These are phyloP conservation scores for Poeciliopsis retropinna DNA, from an alignment of 2,113 vertebrate species.

Conservation along the genomic window DNA sequence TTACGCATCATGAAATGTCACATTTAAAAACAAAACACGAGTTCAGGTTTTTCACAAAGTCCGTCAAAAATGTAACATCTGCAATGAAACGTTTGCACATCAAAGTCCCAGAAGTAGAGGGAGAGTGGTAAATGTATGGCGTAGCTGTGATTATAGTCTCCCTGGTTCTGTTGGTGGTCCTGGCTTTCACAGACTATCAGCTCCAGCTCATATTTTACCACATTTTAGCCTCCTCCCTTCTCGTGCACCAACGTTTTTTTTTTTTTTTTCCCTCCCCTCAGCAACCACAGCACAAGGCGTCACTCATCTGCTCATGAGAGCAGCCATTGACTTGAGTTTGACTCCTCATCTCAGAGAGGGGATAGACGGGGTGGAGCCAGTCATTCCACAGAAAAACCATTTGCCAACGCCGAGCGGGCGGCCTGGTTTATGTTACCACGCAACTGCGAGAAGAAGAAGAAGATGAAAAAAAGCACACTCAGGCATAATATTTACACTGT, in stretches of 20 bases:
- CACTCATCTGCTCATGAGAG: conserved; percentile 77
- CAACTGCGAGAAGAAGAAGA: conserved; percentile 61
- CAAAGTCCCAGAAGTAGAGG: background rate
- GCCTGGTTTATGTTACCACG: conserved; percentile 76
- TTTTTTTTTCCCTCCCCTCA: background rate
- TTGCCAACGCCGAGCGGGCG: conserved; percentile 66
- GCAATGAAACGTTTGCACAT: background rate
- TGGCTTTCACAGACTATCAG: conserved; percentile 26
- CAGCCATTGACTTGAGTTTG: conserved; percentile 72
- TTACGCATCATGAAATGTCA: background rate
- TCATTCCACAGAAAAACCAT: conserved; percentile 32
- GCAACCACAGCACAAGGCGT: conserved; percentile 66
- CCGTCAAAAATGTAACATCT: background rate
- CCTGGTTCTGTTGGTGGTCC: conserved; percentile 62
- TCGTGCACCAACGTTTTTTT: conserved; percentile 2
- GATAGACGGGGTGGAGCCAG: conserved; percentile 66
- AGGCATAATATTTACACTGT: conserved; percentile 83
- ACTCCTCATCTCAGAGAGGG: conserved; percentile 43
- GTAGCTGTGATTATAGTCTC: conserved; percentile 13
- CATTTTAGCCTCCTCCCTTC: conserved; percentile 38
- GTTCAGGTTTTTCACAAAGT: background rate
- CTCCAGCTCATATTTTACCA: conserved; percentile 55
- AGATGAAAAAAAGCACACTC: conserved; percentile 59
- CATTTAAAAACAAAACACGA: background rate
- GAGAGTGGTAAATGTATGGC: background rate